Evolutionary conservation across 2,113 vertebrate species (phyloP).

Genomic region (Bujurquina vittata): DNA sequence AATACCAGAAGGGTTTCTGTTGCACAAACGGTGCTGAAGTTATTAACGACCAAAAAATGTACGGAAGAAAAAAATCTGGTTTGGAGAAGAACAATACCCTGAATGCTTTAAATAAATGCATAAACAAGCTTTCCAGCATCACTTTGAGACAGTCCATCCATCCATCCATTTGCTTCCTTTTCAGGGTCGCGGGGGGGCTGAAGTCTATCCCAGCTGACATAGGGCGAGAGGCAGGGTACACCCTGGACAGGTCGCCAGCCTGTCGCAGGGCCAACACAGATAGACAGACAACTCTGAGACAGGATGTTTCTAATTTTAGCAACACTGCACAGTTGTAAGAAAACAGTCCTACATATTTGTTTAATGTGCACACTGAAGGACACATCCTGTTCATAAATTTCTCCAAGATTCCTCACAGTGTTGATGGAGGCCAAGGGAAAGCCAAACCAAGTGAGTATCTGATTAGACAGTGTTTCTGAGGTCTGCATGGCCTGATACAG

Average conservation of each 20-base stretch:
- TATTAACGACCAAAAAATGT: no score
- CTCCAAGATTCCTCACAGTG: neutral
- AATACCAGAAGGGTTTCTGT: no score
- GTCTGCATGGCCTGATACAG: neutral
- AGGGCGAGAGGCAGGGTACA: no score
- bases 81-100: no score
- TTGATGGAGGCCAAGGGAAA: neutral
- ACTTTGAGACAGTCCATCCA: neutral
- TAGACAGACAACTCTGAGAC: no score
- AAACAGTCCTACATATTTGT: neutral
- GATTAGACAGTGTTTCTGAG: neutral
- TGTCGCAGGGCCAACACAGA: no score
- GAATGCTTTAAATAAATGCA: neutral
- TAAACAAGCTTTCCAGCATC: neutral
- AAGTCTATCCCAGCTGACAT: no score
- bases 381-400: neutral
- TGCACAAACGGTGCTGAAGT: no score
- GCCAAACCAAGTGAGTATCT: neutral
- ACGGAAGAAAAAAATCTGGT: no score
- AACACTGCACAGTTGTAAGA: neutral
- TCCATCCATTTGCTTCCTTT: no score
- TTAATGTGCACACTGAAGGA: neutral
- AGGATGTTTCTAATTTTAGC: neutral
- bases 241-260: no score
- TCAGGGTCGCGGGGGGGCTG: no score